These are phyloP conservation scores for Drosophila quinaria DNA, from an alignment of 2,888 invertebrate genomes.

Conservation along the genomic window DNA sequence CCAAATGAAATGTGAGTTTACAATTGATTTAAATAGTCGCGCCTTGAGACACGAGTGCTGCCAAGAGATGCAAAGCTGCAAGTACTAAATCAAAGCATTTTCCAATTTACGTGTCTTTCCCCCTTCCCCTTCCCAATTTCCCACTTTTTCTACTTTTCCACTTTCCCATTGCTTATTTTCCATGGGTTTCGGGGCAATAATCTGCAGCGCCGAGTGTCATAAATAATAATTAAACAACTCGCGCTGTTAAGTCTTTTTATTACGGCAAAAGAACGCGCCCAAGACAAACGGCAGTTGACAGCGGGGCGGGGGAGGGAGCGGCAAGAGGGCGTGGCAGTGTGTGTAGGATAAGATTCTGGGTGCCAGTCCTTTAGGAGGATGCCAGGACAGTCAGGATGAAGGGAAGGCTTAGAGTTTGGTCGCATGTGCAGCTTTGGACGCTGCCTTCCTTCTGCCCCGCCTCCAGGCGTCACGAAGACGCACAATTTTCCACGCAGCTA, in stretches of 20 bases:
- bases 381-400: slow-evolving; percentile 33
- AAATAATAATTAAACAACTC: slow-evolving; percentile 83
- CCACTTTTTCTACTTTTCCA: not conserved
- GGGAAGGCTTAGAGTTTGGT: slow-evolving; percentile 76
- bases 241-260: slow-evolving; percentile 82
- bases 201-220: slow-evolving; percentile 76
- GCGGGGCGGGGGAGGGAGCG: slow-evolving; percentile 21
- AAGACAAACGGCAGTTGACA: slow-evolving; percentile 77
- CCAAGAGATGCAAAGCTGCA: not conserved
- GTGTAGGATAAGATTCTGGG: slow-evolving; percentile 69
- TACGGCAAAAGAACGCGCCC: slow-evolving; percentile 57
- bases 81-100: slow-evolving; percentile 68
- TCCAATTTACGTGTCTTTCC: slow-evolving; percentile 47
- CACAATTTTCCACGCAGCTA: slow-evolving; percentile 71
- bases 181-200: slow-evolving; percentile 65
- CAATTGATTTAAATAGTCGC: slow-evolving; percentile 78
- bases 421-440: slow-evolving; percentile 67
- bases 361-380: slow-evolving; percentile 4
- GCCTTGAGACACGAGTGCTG: slow-evolving; percentile 10
- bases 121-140: not conserved
- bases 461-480: slow-evolving; percentile 30
- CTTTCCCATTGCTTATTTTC: not conserved
- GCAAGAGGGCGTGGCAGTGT: slow-evolving; percentile 14
- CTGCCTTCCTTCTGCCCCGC: not conserved
- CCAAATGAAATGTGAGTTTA: slow-evolving; percentile 73